Conservation (phyloP, 2,797 vertebrate species). For the Mastacembelus armatus region DNA sequence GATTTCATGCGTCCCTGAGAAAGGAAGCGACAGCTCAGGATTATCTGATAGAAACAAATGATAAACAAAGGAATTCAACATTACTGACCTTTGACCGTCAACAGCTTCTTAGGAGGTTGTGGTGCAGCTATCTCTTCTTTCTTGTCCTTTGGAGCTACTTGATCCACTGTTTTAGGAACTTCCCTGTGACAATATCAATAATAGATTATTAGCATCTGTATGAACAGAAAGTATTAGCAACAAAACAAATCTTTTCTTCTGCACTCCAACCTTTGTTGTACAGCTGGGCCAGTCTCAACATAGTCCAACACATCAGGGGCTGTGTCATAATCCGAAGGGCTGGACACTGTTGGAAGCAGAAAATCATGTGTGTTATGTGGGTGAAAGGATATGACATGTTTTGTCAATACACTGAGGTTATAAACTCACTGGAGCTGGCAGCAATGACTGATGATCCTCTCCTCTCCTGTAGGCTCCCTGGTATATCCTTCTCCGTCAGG, state of each 20-base stretch:
- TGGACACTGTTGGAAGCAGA: constrained; percentile 85
- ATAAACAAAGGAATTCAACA: neutral
- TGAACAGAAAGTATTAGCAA: too few relatives aligned
- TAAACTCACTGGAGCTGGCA: constrained; percentile 75
- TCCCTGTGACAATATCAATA: constrained; percentile 64
- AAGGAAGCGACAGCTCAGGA: constrained; percentile 26
- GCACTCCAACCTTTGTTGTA: constrained; percentile 60
- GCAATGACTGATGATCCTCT: constrained; percentile 69
- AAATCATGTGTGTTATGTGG: neutral
- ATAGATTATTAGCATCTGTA: neutral
- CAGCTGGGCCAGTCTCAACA: constrained; percentile 81
- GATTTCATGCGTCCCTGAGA: constrained; percentile 84
- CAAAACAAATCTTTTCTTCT: neutral
- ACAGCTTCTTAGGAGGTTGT: constrained; percentile 59
- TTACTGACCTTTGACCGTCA: constrained; percentile 79
- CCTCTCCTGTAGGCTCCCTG: constrained; percentile 54
- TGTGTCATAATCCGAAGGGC: constrained; percentile 95
- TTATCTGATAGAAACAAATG: neutral
- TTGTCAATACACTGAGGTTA: neutral
- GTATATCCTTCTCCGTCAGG: constrained; percentile 69
- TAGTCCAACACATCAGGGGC: constrained; percentile 91
- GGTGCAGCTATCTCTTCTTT: constrained; percentile 38
- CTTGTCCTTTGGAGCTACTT: constrained; percentile 42
- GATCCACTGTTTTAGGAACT: constrained; percentile 38
- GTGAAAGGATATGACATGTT: neutral